Evolutionary conservation across 2,888 invertebrate species (phyloP).

Genomic region (Perizoma flavofasciatum): DNA sequence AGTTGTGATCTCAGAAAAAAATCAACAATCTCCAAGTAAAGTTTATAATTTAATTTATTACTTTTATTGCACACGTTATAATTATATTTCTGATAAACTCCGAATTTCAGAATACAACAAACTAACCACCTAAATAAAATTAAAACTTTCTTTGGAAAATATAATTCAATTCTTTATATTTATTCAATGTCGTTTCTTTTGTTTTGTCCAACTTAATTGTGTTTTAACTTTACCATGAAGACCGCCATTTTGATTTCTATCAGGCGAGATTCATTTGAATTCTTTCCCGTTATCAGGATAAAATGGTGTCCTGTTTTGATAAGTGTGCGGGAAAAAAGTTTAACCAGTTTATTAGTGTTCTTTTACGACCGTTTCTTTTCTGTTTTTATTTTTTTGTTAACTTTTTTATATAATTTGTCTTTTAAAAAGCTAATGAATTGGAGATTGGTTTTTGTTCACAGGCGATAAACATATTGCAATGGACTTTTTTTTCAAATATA

Average conservation of each 20-base stretch:
- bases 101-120: constrained; percentile 14
- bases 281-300: constrained; percentile 62
- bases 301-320: constrained; percentile 48
- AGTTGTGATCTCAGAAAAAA: too few species aligned
- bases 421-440: constrained; percentile 19
- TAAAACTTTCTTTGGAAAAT: constrained; percentile 56
- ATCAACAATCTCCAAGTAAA: too few species aligned
- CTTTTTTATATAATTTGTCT: constrained; percentile 26
- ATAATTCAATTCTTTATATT: constrained; percentile 72
- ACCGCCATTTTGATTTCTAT: constrained; percentile 65
- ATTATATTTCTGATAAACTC: too few species aligned
- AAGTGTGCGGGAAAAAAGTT: constrained; percentile 41
- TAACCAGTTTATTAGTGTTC: constrained; percentile 34
- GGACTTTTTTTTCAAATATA: not conserved
- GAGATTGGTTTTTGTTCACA: constrained; percentile 11
- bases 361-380: constrained; percentile 27
- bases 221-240: constrained; percentile 43
- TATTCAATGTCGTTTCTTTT: constrained; percentile 76
- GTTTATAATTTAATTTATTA: too few species aligned
- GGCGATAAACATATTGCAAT: constrained; percentile 19
- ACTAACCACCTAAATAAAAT: constrained; percentile 33
- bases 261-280: constrained; percentile 71
- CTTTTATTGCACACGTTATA: too few species aligned
- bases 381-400: constrained; percentile 23
- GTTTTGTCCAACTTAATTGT: constrained; percentile 37